Conservation (phyloP, 1,140 invertebrate species). For the Drosophila seguyi region DNA sequence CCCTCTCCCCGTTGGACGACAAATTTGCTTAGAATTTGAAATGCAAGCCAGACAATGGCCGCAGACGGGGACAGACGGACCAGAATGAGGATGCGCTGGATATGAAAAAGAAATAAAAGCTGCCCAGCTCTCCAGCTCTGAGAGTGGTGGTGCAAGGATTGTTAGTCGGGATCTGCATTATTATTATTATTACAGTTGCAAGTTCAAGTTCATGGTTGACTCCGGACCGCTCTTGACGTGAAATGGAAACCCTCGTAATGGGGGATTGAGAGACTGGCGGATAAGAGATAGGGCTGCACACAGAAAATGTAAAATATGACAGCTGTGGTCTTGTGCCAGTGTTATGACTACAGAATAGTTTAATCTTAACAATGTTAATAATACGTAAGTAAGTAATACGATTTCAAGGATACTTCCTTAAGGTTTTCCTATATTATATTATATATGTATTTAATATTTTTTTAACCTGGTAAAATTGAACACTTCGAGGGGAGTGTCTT, state of each 20-base stretch:
- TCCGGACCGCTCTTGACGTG: constrained; percentile 27
- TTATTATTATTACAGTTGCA: constrained; percentile 70
- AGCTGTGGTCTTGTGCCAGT: neutral
- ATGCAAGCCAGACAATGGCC: constrained; percentile 72
- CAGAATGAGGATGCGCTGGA: constrained; percentile 25
- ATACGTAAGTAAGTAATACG: too few species aligned
- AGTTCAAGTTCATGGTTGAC: constrained; percentile 75
- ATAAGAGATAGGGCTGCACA: neutral
- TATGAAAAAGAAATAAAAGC: constrained; percentile 52
- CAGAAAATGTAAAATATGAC: constrained; percentile 6
- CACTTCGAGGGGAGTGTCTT: neutral
- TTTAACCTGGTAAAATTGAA: too few species aligned
- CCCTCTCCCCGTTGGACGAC: constrained; percentile 48
- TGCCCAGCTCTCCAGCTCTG: constrained; percentile 17
- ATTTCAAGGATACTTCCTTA: neutral
- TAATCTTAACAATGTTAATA: too few species aligned
- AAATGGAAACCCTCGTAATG: constrained; percentile 60
- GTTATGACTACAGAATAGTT: neutral
- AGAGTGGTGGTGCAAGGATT: constrained; percentile 39
- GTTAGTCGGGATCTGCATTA: constrained; percentile 42
- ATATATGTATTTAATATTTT: too few species aligned
- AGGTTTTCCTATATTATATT: too few species aligned
- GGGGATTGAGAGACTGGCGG: constrained; percentile 16
- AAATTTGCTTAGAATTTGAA: constrained; percentile 83
- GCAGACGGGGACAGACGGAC: constrained; percentile 42